Conservation (phyloP, 2,888 invertebrate genomes). For the Neocrepidodera transversa region DNA sequence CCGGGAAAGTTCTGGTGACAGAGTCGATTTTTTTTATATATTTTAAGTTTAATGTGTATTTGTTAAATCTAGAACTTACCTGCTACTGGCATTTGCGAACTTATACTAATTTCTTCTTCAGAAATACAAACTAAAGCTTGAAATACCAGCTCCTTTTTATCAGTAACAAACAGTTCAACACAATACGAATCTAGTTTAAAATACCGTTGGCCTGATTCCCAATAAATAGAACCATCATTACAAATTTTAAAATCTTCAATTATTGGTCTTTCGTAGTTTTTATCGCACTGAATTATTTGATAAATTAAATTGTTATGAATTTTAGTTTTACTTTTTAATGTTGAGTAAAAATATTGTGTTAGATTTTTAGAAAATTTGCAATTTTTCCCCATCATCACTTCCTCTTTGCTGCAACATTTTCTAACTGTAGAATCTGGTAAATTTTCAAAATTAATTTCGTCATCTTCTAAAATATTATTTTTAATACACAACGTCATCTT, state of each 20-base stretch:
- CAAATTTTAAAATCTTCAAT: conserved; percentile 16
- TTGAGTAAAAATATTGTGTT: not conserved
- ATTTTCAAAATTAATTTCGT: not conserved
- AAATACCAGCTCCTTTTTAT: conserved; percentile 6
- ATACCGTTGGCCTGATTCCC: conserved; percentile 4
- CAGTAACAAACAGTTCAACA: conserved; percentile 24
- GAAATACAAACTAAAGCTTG: conserved; percentile 24
- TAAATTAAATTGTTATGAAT: conserved; percentile 7
- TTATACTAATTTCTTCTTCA: conserved; percentile 13
- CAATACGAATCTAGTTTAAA: conserved; percentile 26
- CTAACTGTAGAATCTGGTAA: conserved; percentile 4
- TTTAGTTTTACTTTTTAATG: not conserved
- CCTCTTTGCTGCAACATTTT: conserved; percentile 38
- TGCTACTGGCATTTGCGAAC: not conserved
- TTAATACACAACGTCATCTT: not conserved
- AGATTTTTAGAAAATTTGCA: conserved; percentile 11
- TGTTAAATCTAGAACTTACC: conserved; percentile 1
- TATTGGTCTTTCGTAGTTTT: not conserved
- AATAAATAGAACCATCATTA: conserved; percentile 17
- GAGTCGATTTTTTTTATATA: too few species aligned
- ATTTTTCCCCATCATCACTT: conserved; percentile 19
- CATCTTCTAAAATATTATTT: not conserved
- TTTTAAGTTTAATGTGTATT: too few species aligned
- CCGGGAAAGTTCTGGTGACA: too few species aligned
- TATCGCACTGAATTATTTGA: conserved; percentile 12